Conservation (phyloP, 2,888 invertebrate species). For the Sesia apiformis region DNA sequence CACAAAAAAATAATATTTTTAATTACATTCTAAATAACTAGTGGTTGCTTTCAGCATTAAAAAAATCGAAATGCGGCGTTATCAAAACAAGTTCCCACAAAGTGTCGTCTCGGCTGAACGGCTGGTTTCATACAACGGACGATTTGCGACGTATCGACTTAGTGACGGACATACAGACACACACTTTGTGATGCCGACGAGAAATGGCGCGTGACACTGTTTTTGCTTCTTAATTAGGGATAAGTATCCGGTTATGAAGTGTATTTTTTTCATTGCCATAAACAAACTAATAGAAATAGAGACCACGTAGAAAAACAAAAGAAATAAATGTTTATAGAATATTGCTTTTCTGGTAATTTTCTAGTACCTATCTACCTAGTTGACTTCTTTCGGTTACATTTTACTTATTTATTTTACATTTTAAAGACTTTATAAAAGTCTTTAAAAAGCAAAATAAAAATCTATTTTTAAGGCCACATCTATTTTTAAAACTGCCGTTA, state of each 20-base stretch:
- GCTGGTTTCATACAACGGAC: slow-evolving; percentile 45
- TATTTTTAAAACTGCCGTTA: not conserved
- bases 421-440: no score
- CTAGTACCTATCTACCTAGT: no score
- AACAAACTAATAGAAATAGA: not conserved
- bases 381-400: no score
- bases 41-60: not conserved
- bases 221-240: slow-evolving; percentile 62
- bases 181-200: slow-evolving; percentile 32
- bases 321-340: not conserved
- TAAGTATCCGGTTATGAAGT: slow-evolving; percentile 38
- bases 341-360: no score
- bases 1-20: no score
- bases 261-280: not conserved
- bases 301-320: not conserved
- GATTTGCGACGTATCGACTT: slow-evolving; percentile 30
- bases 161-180: slow-evolving; percentile 31
- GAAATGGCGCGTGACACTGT: slow-evolving; percentile 55
- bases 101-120: slow-evolving; percentile 46
- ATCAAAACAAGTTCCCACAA: slow-evolving; percentile 40
- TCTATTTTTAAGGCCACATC: not conserved
- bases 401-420: no score
- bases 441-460: no score
- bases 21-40: no score
- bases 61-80: slow-evolving; percentile 20